phyloP scores from a whole-genome alignment of 1,140 invertebrate species.

The Ostrea denselamellosa region DNA sequence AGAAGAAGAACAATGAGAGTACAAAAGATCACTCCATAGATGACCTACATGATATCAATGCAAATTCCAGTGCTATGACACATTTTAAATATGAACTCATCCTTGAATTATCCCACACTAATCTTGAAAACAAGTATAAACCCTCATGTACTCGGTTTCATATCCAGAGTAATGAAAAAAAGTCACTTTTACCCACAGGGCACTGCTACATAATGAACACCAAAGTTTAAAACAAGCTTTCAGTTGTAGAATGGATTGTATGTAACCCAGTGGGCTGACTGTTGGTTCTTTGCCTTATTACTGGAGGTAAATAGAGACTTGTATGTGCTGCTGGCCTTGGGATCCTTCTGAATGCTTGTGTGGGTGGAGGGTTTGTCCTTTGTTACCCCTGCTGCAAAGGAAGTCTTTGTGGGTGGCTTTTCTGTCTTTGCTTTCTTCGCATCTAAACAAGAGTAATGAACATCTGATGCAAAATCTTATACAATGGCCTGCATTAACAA shows the following conservation, averaged over 20 bases:
- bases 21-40: too few relatives aligned
- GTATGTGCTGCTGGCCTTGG: conserved; percentile 91
- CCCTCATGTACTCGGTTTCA: too few relatives aligned
- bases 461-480: not conserved
- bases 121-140: too few relatives aligned
- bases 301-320: conserved; percentile 97
- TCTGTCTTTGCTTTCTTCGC: conserved; percentile 46
- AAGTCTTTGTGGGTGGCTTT: conserved; percentile 2
- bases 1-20: too few relatives aligned
- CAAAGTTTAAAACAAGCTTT: not conserved
- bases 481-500: too few relatives aligned
- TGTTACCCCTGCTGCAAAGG: not conserved
- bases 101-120: too few relatives aligned
- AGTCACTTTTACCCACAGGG: too few relatives aligned
- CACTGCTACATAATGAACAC: too few relatives aligned
- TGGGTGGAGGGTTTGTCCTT: conserved; percentile 27
- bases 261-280: conserved; percentile 96
- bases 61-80: too few relatives aligned
- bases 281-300: conserved; percentile 90
- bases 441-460: conserved; percentile 15
- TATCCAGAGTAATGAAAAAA: too few relatives aligned
- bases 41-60: too few relatives aligned
- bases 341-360: conserved; percentile 85
- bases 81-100: too few relatives aligned
- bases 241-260: conserved; percentile 87